Evolutionary conservation across 2,797 vertebrate species (phyloP), one percentile per base, ranked within the genome.

Genomic region (Typhlichthys subterraneus): DNA sequence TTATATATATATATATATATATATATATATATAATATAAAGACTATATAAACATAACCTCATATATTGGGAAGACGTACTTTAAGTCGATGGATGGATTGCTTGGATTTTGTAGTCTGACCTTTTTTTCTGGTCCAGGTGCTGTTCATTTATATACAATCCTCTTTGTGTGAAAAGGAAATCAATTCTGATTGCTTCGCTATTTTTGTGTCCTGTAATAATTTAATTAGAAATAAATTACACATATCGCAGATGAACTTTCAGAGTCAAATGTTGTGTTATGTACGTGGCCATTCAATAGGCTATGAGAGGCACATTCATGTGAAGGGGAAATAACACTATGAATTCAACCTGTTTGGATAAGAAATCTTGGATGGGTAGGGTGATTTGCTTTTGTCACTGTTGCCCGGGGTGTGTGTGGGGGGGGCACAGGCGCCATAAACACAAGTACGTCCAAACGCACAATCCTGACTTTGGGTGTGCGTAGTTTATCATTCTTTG

Each of bases 321-420:
- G 17, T 5, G 51, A 53, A 17, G 17, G 9, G 49, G 72, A 82
- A 82, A 76, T 81, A 67, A 79, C 0, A 1, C 77, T 60, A 66
- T 53, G 65, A 67, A 69, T 57, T 68, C 59, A 33, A 53, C 80
- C 67, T 52, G 59, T 81, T 86, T 70, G 67, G 75, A 71, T 70
- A 63, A 79, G 11, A 49, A 75, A 85, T 11, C 56, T 38, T 51
- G 54, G 61, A 73, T 65, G 57, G 67, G 79, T 78, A 69, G 67
- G 57, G 83, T 84, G 87, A 81, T 88, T 82, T 84, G 87, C 81
- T 79, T 87, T 89, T 91, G 85, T 88, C 80, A 72, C 73, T 67
- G 55, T 61, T 49, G 59, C 23, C 23, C 23, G 23, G 23, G 23
- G 23, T 0, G 17, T 17, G 17, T 17, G 17, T 1, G 17, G 23